Conservation (phyloP, 2,113 vertebrate species). For the Boleophthalmus pectinirostris region DNA sequence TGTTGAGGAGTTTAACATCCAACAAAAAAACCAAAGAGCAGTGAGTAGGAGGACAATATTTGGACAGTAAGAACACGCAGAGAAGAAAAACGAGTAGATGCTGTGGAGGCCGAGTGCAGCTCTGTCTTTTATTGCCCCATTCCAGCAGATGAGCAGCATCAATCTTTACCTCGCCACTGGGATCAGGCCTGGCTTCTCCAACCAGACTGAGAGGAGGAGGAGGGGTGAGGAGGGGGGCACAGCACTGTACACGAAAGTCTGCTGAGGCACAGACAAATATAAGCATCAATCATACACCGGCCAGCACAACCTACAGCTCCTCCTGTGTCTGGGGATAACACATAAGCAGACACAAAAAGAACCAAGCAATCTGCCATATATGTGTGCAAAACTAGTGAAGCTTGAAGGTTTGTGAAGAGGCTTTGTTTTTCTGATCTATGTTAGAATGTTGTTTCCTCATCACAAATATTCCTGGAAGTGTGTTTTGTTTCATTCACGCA, state of each 20-base stretch:
- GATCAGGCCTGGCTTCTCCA: constrained; percentile 41
- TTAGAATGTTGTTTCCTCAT: too few relatives aligned
- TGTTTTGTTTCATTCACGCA: too few relatives aligned
- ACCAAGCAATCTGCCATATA: background rate
- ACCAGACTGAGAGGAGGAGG: constrained; percentile 26
- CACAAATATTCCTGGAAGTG: too few relatives aligned
- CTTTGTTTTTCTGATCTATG: too few relatives aligned
- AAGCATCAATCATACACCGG: background rate
- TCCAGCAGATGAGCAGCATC: constrained; percentile 71
- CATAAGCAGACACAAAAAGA: background rate
- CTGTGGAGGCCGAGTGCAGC: constrained; percentile 41
- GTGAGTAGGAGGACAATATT: background rate
- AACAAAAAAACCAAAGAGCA: background rate
- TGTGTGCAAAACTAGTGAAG: background rate
- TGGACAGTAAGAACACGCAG: constrained; percentile 77
- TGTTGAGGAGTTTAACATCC: background rate
- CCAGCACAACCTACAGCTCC: constrained; percentile 2
- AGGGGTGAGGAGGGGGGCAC: background rate
- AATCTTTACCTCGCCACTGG: constrained; percentile 66
- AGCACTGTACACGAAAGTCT: constrained; percentile 6
- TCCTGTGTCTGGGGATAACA: constrained; percentile 3
- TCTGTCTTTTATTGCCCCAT: constrained; percentile 65
- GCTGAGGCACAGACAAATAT: constrained; percentile 20
- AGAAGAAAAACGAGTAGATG: constrained; percentile 19
- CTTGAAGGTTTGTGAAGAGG: too few relatives aligned